phyloP scores from a whole-genome alignment of 1,140 invertebrate genomes.

The Acromyrmex charruanus region DNA sequence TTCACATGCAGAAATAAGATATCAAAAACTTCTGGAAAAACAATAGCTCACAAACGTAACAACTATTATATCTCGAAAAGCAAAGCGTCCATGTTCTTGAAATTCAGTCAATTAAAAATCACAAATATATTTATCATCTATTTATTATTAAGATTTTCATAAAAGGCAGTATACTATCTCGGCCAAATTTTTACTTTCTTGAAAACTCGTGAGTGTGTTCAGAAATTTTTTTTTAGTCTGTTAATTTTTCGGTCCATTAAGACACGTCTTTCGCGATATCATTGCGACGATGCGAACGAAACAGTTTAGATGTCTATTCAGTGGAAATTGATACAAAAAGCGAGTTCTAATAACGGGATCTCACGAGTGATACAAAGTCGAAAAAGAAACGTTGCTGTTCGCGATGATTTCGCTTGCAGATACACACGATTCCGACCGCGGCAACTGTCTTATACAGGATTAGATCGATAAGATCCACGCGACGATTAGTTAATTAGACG shows the following conservation, averaged over 20 bases:
- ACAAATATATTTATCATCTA: not conserved
- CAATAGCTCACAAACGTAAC: not conserved
- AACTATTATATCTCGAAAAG: not conserved
- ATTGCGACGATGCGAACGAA: not conserved
- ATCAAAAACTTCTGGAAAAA: constrained; percentile 1
- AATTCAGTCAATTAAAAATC: not conserved
- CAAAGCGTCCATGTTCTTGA: not conserved
- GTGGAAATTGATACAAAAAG: constrained; percentile 35
- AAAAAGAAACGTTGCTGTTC: constrained; percentile 43
- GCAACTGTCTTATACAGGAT: constrained; percentile 66
- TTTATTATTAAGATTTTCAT: not conserved
- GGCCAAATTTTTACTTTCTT: not conserved
- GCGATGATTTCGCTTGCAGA: constrained; percentile 59
- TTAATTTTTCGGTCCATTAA: not conserved
- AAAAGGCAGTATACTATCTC: not conserved
- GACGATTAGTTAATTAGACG: constrained; percentile 74
- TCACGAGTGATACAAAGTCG: not conserved
- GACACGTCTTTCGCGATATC: not conserved
- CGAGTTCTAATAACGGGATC: constrained; percentile 62
- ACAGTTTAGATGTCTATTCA: not conserved
- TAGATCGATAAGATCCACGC: constrained; percentile 72
- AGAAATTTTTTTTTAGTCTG: not conserved
- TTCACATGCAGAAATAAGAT: not conserved
- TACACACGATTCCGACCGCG: constrained; percentile 35
- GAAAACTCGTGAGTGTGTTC: not conserved